Base-by-base conservation (phyloP, 2,797 vertebrate genomes). In the Scolopax rusticola region DNA sequence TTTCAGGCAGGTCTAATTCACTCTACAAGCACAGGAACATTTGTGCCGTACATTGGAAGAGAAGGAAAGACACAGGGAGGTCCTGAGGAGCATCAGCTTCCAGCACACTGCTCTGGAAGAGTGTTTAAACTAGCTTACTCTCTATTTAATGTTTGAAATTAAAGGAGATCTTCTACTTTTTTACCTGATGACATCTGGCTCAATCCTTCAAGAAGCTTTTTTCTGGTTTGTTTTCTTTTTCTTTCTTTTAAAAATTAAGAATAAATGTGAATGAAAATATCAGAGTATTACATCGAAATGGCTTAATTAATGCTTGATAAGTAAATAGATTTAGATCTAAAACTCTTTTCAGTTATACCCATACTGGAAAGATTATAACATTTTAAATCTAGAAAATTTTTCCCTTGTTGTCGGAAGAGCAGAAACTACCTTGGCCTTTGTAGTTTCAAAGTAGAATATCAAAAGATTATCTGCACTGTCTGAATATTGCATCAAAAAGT, bases 1-100 rank as follows among this genome's bases (percentile, higher is more conserved):
- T 93, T 86, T 89, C 59, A 69, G 43, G 9, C 43, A 48, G 32
- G 24, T 64, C 19, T 67, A 89, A 73, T 94, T 93, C 53, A 67
- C 17, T 32, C 36, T 67, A 25, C 8, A 80, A 93, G 23, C 17
- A 9, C 27, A 87, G 51, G 83, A 87, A 32, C 8, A 23, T 76
- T 89, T 85, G 24, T 74, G 15, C 8, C 80, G 36, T 45, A 28
- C 5, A 19, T 7, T 40, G 53, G 25, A 91, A 81, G 40, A 68
- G 43, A 79, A 84, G 13, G 23, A 16, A 64, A 92, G 45, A 27
- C 9, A 67, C 3, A 11, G 63, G 76, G 43, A 80, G 8, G 43
- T 40, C 19, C 1, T 64, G 61, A 25, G 36, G 53, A 81, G 32
- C 36, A 84, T 25, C 60, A 86, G 6, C 47, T 91, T 24, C 32